Evolutionary conservation across 2,113 vertebrate genomes (phyloP), one percentile per base, ranked within the genome.

Genomic region (Loxodonta africana): DNA sequence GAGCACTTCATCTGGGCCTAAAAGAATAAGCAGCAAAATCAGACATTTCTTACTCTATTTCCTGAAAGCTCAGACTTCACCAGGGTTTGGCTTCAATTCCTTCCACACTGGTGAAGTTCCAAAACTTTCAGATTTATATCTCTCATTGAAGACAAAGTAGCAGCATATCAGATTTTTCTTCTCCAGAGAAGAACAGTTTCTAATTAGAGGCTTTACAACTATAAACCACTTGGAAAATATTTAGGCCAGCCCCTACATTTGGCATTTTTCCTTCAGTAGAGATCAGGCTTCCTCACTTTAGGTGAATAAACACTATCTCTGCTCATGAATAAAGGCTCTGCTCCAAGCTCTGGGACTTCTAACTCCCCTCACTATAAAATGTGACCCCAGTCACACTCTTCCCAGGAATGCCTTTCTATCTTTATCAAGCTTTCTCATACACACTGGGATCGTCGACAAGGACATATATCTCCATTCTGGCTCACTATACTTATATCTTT

Each of bases 41-140:
- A 98, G 97, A 96, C 94, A 90, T 83, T 85, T 97, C 78, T 93
- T 94, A 92, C 76, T 93, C 1, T 7, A 94, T 97, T 98, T 98
- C 97, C 97, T 96, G 97, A 89, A 97, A 97, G 91, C 41, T 95
- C 91, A 98, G 97, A 97, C 96, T 96, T 92, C 14, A 81, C 67
- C 77, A 78, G 91, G 41, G 23, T 69, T 97, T 97, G 89, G 95
- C 83, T 90, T 67, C 69, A 46, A 71, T 83, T 97, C n/a, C 37
- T 88, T 90, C 67, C 37, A 92, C 9, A 10, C 30, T 96, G 89
- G 91, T 92, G 77, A 88, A 65, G 20, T 86, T 97, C 96, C 94
- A 96, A 95, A 96, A 67, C 63, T 60, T 93, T 92, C 62, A 97
- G 92, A 96, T 98, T 98, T 96, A 97, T 95, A 98, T 94, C 94